Evolutionary conservation across 2,888 invertebrate species (phyloP), one percentile per base, ranked within the genome.

Genomic region (Luperina nickerlii): DNA sequence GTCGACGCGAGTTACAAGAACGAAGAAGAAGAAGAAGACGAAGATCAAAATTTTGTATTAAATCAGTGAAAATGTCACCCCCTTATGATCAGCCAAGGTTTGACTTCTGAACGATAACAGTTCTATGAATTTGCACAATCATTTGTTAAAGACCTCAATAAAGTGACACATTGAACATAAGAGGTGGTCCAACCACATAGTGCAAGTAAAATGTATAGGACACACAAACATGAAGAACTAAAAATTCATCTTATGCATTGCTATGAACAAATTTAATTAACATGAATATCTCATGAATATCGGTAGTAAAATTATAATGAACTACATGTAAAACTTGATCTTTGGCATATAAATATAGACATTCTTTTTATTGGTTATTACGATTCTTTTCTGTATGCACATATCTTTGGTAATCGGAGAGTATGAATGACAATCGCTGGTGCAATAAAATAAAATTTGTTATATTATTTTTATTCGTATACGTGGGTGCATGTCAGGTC

Each of bases 321-420:
- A 82, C 67, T 74, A 74, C 60, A 81, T 68, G 76, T 81, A 62
- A 51, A 79, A 74, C 70, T 82, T 42, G 66, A 78, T 78, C 78
- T 84, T 88, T 87, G 72, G 84, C 83, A 81, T 88, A 79, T 66
- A 83, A 83, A 89, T 87, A 80, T 83, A 80, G 85, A 77, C 65
- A 80, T 88, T 79, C 76, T 69, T 72, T 83, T 81, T 82, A 84
- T 79, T 72, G 80, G 45, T 74, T 71, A 79, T 79, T 79, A 78
- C 51, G 27, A 76, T 83, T 79, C 15, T 81, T 85, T 84, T 76
- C 15, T 84, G 5, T 72, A 20, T n/a, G 72, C 66, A 51, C 51
- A 51, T 51, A 78, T 78, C 72, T 73, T 67, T 63, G 68, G 79
- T 83, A 82, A 80, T 71, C 60, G 20, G 81, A 84, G 71, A 80